Base-by-base conservation (phyloP, 2,888 invertebrate species). In the Temnothorax unifasciatus region DNA sequence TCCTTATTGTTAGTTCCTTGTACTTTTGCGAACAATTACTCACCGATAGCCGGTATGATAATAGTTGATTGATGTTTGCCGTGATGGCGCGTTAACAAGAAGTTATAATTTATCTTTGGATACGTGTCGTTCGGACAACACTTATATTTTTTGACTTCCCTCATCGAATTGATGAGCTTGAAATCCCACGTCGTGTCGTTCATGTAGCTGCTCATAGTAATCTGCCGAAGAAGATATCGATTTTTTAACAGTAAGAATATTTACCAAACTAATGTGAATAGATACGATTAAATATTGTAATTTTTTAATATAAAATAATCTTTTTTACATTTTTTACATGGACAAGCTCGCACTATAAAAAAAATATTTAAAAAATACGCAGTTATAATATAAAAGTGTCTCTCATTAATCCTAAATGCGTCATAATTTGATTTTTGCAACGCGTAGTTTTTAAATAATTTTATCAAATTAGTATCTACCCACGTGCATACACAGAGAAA, bases 141-240 rank as follows among this genome's bases (percentile, higher is more conserved):
- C 1, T 92, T 92, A 89, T 96, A 96, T 79, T 95, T 95, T 3
- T 96, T 96, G 1, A 95, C 91, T 54, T 95, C 89, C 73, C 95
- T 96, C n/a, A 95, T 94, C 29, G 95, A 93, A 0, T 92, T 93
- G 0, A 95, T 94, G 0, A 95, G 92, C 47, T 95, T 85, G 59
- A 97, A 91, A 69, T 95, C 95, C 97, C 97, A 97, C 68, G 96
- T 96, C 0, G 96, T 96, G 38, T 96, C 96, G 59, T 95, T 94
- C 82, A 95, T 94, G 84, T 95, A 96, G 82, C 96, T 96, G 0
- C 95, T 95, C 81, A 95, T 91, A 1, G 94, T 92, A 6, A 96
- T 93, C 87, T 96, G 94, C 5, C 3, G 44, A 77, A 64, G 8
- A 18, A 77, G 21, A 38, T 4, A 34, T 50, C 4, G 1, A 25